Conservation (phyloP, 2,888 invertebrate genomes). For the Ectemnius lituratus region DNA sequence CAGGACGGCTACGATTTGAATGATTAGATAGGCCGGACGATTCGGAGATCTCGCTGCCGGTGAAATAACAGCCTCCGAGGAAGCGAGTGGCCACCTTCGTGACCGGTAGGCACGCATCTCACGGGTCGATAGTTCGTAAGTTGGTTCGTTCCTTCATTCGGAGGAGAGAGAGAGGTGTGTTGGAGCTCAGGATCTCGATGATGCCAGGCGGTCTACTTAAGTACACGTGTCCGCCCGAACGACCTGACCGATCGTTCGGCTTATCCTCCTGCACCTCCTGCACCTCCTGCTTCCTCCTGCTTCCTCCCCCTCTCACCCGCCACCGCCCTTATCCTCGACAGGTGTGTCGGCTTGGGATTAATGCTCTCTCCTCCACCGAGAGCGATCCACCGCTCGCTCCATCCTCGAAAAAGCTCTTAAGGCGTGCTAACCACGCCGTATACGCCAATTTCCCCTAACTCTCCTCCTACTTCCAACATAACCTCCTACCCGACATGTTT, state of each 20-base stretch:
- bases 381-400: slow-evolving; percentile 22
- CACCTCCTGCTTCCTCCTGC: neutral
- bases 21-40: slow-evolving; percentile 70
- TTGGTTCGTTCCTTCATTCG: neutral
- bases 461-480: neutral
- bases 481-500: slow-evolving; percentile 22
- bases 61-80: slow-evolving; percentile 71
- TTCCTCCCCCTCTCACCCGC: neutral
- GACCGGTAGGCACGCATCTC: slow-evolving; percentile 66
- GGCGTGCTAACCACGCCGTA: slow-evolving; percentile 32
- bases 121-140: slow-evolving; percentile 59
- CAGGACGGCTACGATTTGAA: slow-evolving; percentile 68
- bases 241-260: slow-evolving; percentile 44
- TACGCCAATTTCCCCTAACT: slow-evolving; percentile 45
- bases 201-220: slow-evolving; percentile 24
- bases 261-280: slow-evolving; percentile 12
- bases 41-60: slow-evolving; percentile 61
- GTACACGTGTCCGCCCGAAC: slow-evolving; percentile 44
- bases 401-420: slow-evolving; percentile 39
- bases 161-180: neutral
- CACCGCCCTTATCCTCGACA: slow-evolving; percentile 43
- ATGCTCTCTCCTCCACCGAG: slow-evolving; percentile 21
- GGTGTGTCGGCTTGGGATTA: slow-evolving; percentile 55
- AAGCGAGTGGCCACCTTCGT: slow-evolving; percentile 60
- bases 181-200: neutral